Percentiles rank a stretch among this genome's conserved stretches.
Evolutionary conservation across 2,797 vertebrate species (phyloP).

Genomic region (Anomalospiza imberbis): DNA sequence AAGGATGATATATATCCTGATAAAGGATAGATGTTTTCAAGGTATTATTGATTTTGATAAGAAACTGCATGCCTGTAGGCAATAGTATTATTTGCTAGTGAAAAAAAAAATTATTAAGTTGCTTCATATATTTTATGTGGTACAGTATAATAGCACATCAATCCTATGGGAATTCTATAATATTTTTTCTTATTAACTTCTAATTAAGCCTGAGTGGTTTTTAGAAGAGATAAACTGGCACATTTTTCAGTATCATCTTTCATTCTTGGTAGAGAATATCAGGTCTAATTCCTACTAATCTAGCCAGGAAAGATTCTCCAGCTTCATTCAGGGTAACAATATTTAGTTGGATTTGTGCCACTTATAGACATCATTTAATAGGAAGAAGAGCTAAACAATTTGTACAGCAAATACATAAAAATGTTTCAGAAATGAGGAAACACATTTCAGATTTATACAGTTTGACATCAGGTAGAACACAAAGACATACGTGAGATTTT

Average conservation of each 20-base stretch:
- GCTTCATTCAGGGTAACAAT: not conserved
- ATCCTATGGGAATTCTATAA: not conserved
- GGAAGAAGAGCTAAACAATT: not conserved
- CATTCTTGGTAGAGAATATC: not conserved
- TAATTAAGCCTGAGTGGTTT: not conserved
- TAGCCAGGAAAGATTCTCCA: not conserved
- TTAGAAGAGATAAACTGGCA: not conserved
- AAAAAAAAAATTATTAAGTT: not conserved
- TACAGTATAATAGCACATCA: not conserved
- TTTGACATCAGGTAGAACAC: not conserved
- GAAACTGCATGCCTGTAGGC: not conserved
- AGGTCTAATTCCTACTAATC: not conserved
- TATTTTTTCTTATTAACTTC: not conserved
- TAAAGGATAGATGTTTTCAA: not conserved
- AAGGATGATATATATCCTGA: not conserved
- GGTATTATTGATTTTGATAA: not conserved
- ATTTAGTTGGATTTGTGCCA: not conserved
- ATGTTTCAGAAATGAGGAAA: not conserved
- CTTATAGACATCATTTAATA: not conserved
- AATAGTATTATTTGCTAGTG: not conserved
- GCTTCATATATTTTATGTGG: not conserved
- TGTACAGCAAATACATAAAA: not conserved
- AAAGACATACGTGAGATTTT: not conserved
- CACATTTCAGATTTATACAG: not conserved
- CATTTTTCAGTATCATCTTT: not conserved